Conservation (phyloP, 2,797 vertebrate species). For the Platalea minor region DNA sequence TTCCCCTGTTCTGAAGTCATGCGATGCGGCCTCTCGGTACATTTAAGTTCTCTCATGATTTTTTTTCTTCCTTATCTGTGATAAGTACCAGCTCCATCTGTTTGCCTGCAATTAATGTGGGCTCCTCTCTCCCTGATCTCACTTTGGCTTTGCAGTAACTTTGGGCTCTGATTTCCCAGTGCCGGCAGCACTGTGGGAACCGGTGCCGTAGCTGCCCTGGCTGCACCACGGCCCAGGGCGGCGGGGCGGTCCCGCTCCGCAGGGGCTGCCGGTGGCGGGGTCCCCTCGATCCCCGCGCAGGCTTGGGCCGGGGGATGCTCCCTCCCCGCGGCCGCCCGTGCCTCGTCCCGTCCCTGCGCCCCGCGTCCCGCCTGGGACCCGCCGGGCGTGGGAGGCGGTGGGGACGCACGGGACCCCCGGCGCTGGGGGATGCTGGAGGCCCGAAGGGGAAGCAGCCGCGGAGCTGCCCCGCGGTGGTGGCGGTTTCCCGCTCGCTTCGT, state of each 20-base stretch:
- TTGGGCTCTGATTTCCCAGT: background rate
- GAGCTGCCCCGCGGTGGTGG: background rate
- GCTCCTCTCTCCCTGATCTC: background rate
- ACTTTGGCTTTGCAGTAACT: background rate
- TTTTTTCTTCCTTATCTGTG: background rate
- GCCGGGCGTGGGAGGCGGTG: background rate
- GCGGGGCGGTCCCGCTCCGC: background rate
- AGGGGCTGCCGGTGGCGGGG: background rate
- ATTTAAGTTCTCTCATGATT: background rate
- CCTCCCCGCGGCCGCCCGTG: background rate
- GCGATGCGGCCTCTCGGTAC: background rate
- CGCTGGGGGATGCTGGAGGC: background rate
- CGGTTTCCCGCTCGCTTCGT: background rate
- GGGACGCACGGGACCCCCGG: background rate
- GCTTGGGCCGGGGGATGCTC: background rate
- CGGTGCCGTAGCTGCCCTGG: fast-evolving
- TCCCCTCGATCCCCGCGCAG: background rate
- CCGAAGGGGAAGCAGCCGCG: background rate
- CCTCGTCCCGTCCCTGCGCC: background rate
- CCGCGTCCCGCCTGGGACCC: too few relatives aligned
- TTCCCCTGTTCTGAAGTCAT: background rate
- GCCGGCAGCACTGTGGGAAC: fast-evolving
- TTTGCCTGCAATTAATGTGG: background rate
- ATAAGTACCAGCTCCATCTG: background rate
- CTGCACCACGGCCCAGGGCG: fast-evolving